Evolutionary conservation across 2,888 invertebrate species (phyloP), one percentile per base, ranked within the genome.

Genomic region (Zygothrica quintamaculata): DNA sequence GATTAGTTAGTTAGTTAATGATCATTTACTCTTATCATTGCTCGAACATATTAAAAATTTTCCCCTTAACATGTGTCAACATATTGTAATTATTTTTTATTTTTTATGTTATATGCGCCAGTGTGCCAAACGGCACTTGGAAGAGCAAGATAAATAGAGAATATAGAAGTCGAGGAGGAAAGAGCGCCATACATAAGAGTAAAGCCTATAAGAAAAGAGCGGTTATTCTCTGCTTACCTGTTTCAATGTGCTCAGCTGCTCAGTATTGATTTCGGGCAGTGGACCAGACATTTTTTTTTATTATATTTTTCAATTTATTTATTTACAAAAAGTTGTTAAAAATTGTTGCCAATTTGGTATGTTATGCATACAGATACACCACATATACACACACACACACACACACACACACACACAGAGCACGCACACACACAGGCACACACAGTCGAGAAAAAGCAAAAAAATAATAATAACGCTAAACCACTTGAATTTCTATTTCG

Each of bases 251-350:
- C 74, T 69, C 36, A 73, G 84, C 51, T 82, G 82, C 33, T 86
- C 82, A 1, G 43, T 75, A 64, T 43, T 86, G 33, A 82, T 82
- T 68, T 82, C 87, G 57, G 82, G 82, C 73, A 82, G 48, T 64
- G 69, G 81, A 61, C 73, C 87, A 62, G 82, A 86, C 86, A 84
- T 86, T 34, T n/a, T n/a, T n/a, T n/a, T n/a, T n/a, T n/a, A n/a
- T n/a, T n/a, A n/a, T n/a, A n/a, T n/a, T n/a, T 29, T 53, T 22
- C 18, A 22, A 37, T 59, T 68, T 44, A 65, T 68, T 44, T 72
- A 62, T 47, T 61, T 53, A 16, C 39, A 3, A 57, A 50, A 74
- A 68, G 50, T 22, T 51, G 48, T 44, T 76, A 59, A 68, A 50
- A 29, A 29, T 26, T 59, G 15, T 55, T 58, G 72, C 61, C 71